Base-by-base conservation (phyloP, 2,113 vertebrate species). In the Nestor notabilis region DNA sequence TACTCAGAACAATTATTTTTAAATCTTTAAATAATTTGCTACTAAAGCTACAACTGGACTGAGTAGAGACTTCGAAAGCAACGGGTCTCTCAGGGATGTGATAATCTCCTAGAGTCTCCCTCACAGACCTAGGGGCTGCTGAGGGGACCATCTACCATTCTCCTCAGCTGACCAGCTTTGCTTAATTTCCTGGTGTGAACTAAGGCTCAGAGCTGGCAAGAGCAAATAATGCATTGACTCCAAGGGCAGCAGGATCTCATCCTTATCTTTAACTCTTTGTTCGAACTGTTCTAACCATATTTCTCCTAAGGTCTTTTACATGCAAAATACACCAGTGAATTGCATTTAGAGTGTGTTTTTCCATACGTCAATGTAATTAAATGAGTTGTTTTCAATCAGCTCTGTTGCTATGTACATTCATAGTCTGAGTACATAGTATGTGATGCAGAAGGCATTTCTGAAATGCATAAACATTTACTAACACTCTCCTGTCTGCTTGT, bases 391-490 rank as follows among this genome's bases (percentile, higher is more conserved):
- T 96, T 95, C 64, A 52, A 76, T 87, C 91, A 94, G 39, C 63
- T 58, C 56, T 82, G 93, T 92, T 63, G 83, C 93, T 95, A 95
- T 96, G 92, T 85, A 94, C 95, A 53, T 89, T 93, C 83, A 77
- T 35, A 79, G 53, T 66, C 78, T 94, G 92, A 96, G 87, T 75
- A 75, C 76, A 71, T 9, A 93, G 39, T 89, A 55, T 96, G 96
- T 78, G 92, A 95, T 85, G 64, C 92, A 94, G 76, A 97, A 97
- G 87, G 96, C 95, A 97, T 97, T 97, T 96, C 95, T 96, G 96
- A 97, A 98, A 98, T 97, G 97, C 95, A 91, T 96, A 89, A 97
- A 97, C 96, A 93, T 97, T 96, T 95, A 86, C 97, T 93, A 91
- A 95, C 70, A 74, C 87, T 96, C 93, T 91, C 53, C 66, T 94